These are phyloP conservation scores for Atractosteus spatula DNA, from an alignment of 2,113 vertebrate species.

Conservation along the genomic window DNA sequence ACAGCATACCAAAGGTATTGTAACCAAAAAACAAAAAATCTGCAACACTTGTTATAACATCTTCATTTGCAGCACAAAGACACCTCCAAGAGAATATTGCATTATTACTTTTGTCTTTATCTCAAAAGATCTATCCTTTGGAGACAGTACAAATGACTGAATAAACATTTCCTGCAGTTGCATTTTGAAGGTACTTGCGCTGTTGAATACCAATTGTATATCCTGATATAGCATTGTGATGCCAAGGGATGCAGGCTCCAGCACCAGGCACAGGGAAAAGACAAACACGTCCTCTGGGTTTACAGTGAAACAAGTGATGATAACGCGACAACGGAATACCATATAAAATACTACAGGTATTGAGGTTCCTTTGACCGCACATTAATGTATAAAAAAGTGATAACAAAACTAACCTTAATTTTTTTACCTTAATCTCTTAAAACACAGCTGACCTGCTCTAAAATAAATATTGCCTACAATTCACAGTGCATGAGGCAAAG, in stretches of 20 bases:
- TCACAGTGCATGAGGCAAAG: too few species aligned
- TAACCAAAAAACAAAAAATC: background rate
- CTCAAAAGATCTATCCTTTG: slow-evolving; percentile 62
- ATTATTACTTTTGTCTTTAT: slow-evolving; percentile 53
- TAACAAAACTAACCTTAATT: too few species aligned
- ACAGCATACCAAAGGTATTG: slow-evolving; percentile 15
- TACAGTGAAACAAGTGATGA: too few species aligned
- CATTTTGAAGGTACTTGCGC: slow-evolving; percentile 61
- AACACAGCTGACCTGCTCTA: too few species aligned
- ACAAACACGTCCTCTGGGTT: too few species aligned
- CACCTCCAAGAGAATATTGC: slow-evolving; percentile 60
- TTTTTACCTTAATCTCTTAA: too few species aligned
- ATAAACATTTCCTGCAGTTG: slow-evolving; percentile 54
- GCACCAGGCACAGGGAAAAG: background rate
- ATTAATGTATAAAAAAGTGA: too few species aligned
- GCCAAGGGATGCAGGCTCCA: slow-evolving; percentile 43
- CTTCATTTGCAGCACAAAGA: slow-evolving; percentile 40
- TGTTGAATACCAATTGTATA: slow-evolving; percentile 66
- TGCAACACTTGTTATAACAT: slow-evolving; percentile 41
- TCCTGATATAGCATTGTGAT: slow-evolving; percentile 47
- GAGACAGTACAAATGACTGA: slow-evolving; percentile 69
- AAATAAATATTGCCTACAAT: too few species aligned
- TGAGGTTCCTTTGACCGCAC: too few species aligned
- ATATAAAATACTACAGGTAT: too few species aligned
- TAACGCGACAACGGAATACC: too few species aligned